Percentiles rank a stretch among this genome's conserved stretches.
Conservation (phyloP, 2,888 invertebrate species). For the Apantesis nais region DNA sequence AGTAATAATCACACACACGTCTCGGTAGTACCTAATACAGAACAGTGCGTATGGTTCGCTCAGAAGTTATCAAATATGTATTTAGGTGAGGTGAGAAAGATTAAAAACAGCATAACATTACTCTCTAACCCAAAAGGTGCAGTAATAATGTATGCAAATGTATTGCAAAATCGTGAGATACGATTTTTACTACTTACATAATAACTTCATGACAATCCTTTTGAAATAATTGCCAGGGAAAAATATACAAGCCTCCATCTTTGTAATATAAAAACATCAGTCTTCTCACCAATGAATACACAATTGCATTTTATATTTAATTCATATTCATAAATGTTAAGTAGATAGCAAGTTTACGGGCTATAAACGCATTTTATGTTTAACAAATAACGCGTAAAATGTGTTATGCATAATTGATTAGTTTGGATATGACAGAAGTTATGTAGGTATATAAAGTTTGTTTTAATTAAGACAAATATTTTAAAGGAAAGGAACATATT, state of each 20-base stretch:
- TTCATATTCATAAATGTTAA: slow-evolving; percentile 44
- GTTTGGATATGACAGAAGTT: slow-evolving; percentile 13
- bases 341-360: slow-evolving; percentile 37
- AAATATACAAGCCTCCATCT: neutral
- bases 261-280: slow-evolving; percentile 18
- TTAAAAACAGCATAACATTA: neutral
- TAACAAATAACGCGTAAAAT: slow-evolving; percentile 37
- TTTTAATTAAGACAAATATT: neutral
- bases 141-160: neutral
- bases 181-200: no score
- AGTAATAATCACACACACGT: no score
- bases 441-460: neutral
- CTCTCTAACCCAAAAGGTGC: neutral
- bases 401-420: slow-evolving; percentile 25
- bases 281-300: slow-evolving; percentile 26
- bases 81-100: neutral
- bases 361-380: slow-evolving; percentile 36
- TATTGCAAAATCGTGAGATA: neutral
- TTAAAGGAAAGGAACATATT: neutral
- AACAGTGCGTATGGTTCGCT: no score
- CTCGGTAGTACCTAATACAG: no score
- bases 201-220: neutral
- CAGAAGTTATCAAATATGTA: no score
- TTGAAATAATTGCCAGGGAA: neutral
- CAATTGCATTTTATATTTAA: slow-evolving; percentile 29